Conservation (phyloP, 2,888 invertebrate genomes). For the Dicycla oo region DNA sequence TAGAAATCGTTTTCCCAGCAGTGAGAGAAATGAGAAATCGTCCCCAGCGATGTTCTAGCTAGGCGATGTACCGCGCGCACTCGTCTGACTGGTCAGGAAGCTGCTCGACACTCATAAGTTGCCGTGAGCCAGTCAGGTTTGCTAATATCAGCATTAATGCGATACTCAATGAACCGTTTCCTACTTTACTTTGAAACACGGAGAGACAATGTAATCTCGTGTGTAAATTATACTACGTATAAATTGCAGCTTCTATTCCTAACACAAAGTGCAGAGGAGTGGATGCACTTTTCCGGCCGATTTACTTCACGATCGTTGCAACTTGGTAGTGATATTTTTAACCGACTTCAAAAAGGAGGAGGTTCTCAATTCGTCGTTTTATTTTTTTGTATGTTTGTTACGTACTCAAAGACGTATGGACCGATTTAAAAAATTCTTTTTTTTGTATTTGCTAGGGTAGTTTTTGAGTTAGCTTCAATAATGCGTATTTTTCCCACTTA, state of each 20-base stretch:
- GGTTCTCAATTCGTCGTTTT: too few relatives aligned
- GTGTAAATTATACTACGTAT: conserved; percentile 37
- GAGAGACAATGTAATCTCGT: conserved; percentile 37
- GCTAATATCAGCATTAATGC: conserved; percentile 59
- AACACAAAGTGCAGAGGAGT: background rate
- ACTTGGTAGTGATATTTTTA: background rate
- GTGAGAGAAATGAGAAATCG: conserved; percentile 33
- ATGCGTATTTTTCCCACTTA: too few relatives aligned
- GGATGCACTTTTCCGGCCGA: conserved; percentile 10
- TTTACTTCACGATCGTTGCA: background rate
- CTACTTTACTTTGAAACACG: conserved; percentile 75
- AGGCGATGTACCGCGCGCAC: conserved; percentile 3
- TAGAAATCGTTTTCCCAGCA: conserved; percentile 32
- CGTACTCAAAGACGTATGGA: too few relatives aligned
- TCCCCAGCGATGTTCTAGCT: background rate
- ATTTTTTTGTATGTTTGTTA: too few relatives aligned
- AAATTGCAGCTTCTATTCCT: conserved; percentile 23
- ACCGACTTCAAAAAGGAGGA: too few relatives aligned
- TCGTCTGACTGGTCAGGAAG: conserved; percentile 11
- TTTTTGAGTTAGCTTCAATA: too few relatives aligned
- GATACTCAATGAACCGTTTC: conserved; percentile 76
- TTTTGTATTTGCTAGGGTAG: too few relatives aligned
- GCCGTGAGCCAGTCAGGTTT: conserved; percentile 32
- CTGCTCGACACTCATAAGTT: conserved; percentile 35
- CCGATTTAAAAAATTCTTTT: too few relatives aligned